Percentiles rank a stretch among this genome's conserved stretches.
phyloP scores from a whole-genome alignment of 1,140 invertebrate genomes.

The Panagrolaimus sp. region DNA sequence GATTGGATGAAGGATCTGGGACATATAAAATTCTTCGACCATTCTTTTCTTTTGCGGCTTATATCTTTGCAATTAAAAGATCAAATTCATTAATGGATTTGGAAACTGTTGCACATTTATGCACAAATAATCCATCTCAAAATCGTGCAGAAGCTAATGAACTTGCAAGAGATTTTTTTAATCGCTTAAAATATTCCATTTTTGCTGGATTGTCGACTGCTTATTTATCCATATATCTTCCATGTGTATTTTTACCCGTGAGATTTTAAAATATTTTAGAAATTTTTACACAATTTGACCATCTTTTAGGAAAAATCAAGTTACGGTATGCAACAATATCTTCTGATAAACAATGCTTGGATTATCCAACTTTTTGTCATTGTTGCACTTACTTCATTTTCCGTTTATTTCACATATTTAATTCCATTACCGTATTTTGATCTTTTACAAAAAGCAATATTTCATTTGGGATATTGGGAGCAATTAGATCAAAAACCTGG shows the following conservation, averaged over 20 bases:
- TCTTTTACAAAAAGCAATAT: constrained; percentile 76
- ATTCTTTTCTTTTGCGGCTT: not conserved
- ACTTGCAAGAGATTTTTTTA: constrained; percentile 72
- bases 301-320: constrained; percentile 43
- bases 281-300: constrained; percentile 18
- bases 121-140: constrained; percentile 28
- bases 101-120: constrained; percentile 41
- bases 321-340: constrained; percentile 66
- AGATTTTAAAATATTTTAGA: constrained; percentile 32
- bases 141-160: constrained; percentile 30
- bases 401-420: constrained; percentile 74
- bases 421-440: constrained; percentile 76
- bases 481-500: not conserved
- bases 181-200: constrained; percentile 77
- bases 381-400: constrained; percentile 76
- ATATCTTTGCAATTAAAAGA: not conserved
- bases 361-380: constrained; percentile 75
- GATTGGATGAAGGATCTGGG: not conserved
- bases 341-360: constrained; percentile 77
- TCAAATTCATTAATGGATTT: constrained; percentile 27
- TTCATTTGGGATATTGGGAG: constrained; percentile 77
- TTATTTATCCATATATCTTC: constrained; percentile 83
- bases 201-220: constrained; percentile 82
- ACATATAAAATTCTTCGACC: not conserved
- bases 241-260: constrained; percentile 79